Evolutionary conservation across 1,140 invertebrate species (phyloP), one percentile per base, ranked within the genome.

Genomic region (Leptoteleia sp.): DNA sequence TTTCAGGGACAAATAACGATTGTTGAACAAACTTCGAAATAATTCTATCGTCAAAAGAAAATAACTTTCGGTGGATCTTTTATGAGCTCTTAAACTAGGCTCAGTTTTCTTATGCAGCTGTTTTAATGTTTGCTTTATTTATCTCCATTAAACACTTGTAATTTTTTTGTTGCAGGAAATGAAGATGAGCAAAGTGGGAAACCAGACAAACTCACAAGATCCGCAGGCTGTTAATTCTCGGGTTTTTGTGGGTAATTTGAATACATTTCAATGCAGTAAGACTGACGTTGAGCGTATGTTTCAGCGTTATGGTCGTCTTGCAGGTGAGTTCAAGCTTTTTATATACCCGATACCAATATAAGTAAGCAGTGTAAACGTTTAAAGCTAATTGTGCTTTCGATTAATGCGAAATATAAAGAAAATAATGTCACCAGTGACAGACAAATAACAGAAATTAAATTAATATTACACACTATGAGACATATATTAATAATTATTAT

Each of bases 231-330:
- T 96, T 80, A 95, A 96, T 88, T 96, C 94, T 76, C 92, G 96
- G 50, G 93, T 96, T 70, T 97, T 97, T 90, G 95, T 97, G 50
- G 96, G 95, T 73, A 96, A 96, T 90, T 91, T 97, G 82, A 97
- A 97, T 91, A 97, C 95, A 81, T 95, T 96, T 90, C 94, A 95
- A 85, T 94, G 95, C 84, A 94, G 92, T 82, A 96, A 96, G 90
- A 95, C 95, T 75, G 95, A 96, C 89, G 94, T 97, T 42, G 95
- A 96, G 84, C 91, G 93, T 76, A 95, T 96, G 92, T 97, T 97
- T 89, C 93, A 95, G 82, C 91, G 94, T 81, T 97, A 96, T 88
- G 95, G 95, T 33, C 90, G 94, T 55, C 91, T 97, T 55, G 94
- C 94, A 78, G 95, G 94, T 95, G 87, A 90, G 87, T 82, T 13